Conservation (phyloP, 1,140 invertebrate species). For the Galleria mellonella region DNA sequence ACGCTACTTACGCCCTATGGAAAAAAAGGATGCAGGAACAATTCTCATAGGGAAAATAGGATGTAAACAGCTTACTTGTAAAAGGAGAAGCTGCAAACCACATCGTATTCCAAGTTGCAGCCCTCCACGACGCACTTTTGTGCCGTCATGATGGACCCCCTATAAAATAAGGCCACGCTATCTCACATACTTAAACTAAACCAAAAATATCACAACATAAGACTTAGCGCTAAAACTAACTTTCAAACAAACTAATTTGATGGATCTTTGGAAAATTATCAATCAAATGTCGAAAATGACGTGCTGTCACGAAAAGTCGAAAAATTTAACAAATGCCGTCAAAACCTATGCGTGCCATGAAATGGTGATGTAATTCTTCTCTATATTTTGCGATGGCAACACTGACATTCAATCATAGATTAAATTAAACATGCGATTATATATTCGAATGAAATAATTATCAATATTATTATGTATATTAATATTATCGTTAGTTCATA, state of each 20-base stretch:
- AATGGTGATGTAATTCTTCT: constrained; percentile 68
- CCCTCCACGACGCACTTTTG: constrained; percentile 66
- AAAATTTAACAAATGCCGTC: constrained; percentile 46
- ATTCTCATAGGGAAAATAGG: not conserved
- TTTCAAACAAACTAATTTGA: constrained; percentile 74
- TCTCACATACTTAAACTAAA: constrained; percentile 55
- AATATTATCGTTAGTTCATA: too few relatives aligned
- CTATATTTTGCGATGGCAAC: constrained; percentile 36
- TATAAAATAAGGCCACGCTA: constrained; percentile 42
- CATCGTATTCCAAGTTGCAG: constrained; percentile 67
- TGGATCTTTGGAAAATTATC: constrained; percentile 71
- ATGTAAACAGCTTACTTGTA: constrained; percentile 54
- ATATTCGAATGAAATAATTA: too few relatives aligned
- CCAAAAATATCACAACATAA: constrained; percentile 46
- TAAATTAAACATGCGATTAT: too few relatives aligned
- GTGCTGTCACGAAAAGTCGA: constrained; percentile 72
- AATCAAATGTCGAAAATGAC: constrained; percentile 74
- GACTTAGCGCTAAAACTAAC: constrained; percentile 69
- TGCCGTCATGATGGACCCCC: constrained; percentile 46
- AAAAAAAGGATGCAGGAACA: not conserved
- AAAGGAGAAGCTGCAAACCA: constrained; percentile 69
- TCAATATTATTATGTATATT: too few relatives aligned
- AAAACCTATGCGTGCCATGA: constrained; percentile 60
- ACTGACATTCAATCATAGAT: constrained; percentile 13
- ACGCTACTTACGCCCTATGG: not conserved